A percentile compares a stretch with the other conserved stretches of the same genome.
These are phyloP conservation scores for Callyntrura sp. DNA, from an alignment of 2,888 invertebrate genomes.

Conservation along the genomic window DNA sequence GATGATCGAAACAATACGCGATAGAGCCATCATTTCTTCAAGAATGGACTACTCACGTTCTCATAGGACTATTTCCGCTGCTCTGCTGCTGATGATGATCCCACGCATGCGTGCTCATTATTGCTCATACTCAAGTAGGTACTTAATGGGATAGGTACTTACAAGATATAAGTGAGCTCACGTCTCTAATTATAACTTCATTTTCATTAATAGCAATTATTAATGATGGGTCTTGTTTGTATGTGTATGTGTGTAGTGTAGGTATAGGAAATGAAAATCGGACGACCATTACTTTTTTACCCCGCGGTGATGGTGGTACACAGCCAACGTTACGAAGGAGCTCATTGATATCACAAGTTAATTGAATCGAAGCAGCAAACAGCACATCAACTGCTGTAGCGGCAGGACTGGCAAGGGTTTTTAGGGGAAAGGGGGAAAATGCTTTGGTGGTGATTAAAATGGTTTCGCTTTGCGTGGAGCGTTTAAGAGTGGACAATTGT, in stretches of 20 bases:
- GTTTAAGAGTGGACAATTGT: too few relatives aligned
- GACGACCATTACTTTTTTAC: background rate
- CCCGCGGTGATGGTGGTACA: background rate
- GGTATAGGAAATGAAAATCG: background rate
- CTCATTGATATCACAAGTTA: background rate
- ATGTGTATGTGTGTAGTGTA: background rate
- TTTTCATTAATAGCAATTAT: background rate
- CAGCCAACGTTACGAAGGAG: background rate
- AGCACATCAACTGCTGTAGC: background rate
- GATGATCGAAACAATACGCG: too few relatives aligned
- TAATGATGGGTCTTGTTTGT: background rate
- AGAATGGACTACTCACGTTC: background rate
- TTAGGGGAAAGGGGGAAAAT: background rate
- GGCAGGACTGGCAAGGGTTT: background rate
- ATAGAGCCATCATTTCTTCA: too few relatives aligned
- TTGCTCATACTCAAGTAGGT: background rate
- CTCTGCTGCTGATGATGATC: background rate
- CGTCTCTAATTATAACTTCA: constrained; percentile 21
- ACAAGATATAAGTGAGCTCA: background rate
- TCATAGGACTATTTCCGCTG: background rate
- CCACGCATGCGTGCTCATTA: constrained; percentile 46
- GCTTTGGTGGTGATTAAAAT: background rate
- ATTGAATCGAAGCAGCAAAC: background rate
- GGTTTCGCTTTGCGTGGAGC: background rate
- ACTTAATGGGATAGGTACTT: background rate